Conservation (phyloP, 2,888 invertebrate genomes). For the Aethes cnicana region DNA sequence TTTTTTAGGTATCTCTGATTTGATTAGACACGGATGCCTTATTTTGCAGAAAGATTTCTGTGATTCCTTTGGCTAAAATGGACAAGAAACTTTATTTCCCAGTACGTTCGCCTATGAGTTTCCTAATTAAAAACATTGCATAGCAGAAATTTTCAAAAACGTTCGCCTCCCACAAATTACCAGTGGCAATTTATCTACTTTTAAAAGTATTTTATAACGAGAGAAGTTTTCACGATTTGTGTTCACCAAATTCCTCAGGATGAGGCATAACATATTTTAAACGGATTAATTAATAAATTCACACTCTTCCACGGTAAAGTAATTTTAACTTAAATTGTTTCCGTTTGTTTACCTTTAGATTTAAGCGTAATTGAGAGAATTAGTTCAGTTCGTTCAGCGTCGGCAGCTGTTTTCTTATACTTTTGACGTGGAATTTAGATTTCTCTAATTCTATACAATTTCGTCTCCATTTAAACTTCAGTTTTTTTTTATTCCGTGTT, state of each 20-base stretch:
- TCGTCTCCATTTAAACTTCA: conserved; percentile 8
- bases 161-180: conserved; percentile 5
- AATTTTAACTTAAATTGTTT: conserved; percentile 23
- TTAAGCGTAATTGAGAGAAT: conserved; percentile 5
- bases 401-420: conserved; percentile 15
- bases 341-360: conserved; percentile 16
- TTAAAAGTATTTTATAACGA: conserved; percentile 1
- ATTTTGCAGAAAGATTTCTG: too few relatives aligned
- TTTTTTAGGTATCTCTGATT: too few relatives aligned
- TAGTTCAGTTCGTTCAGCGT: conserved; percentile 6
- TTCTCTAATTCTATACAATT: conserved; percentile 25
- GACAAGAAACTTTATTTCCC: too few relatives aligned
- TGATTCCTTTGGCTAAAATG: too few relatives aligned
- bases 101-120: too few relatives aligned
- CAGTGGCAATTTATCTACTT: conserved; percentile 1
- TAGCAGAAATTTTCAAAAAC: neutral
- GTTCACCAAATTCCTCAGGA: conserved; percentile 10
- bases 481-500: conserved; percentile 13
- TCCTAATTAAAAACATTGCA: neutral
- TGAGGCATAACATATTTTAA: conserved; percentile 16
- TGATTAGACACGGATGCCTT: too few relatives aligned
- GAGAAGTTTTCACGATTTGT: conserved; percentile 18
- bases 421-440: conserved; percentile 22
- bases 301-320: conserved; percentile 8
- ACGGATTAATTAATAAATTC: conserved; percentile 16